Evolutionary conservation across 2,113 vertebrate genomes (phyloP), one percentile per base, ranked within the genome.

Genomic region (Paradisaea rubra): DNA sequence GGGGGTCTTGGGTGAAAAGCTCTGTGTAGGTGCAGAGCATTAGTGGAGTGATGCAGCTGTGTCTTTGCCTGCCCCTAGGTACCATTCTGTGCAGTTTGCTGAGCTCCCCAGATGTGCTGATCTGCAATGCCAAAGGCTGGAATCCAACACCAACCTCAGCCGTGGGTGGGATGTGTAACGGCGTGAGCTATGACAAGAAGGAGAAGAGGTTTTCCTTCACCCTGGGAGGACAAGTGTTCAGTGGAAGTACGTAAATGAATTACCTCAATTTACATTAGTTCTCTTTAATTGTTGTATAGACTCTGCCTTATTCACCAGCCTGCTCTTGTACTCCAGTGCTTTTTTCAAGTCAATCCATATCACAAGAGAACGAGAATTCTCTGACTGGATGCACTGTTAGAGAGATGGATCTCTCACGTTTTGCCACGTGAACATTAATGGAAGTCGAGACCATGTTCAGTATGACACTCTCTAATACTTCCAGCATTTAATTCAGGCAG

Each of bases 51-150:
- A 52, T 44, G 45, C 14, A 91, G 39, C 44, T 69, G 10, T 89
- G 13, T 78, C 61, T 89, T 68, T 73, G 24, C 39, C 27, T 91
- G 19, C 33, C 37, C 80, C 39, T 88, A 99, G 99, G 98, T 47
- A 98, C 97, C 47, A 56, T 98, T 60, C 93, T 99, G 66, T 99
- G 99, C 50, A 98, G 98, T 53, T 95, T 98, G 90, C 96, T 99
- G 93, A 98, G 98, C 74, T 84, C 95, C 24, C 98, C 98, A 15
- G 97, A 98, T 0, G 96, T 98, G n/a, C 86, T 99, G 56, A 96
- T 96, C 94, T 99, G 98, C 69, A 95, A 50, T 21, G 89, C 95
- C 33, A 92, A 93, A 7, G 97, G 97, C 95, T 98, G 97, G 98
- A 98, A 97, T 3, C 81, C 97, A 72, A 68, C 65, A 27, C 91